Evolutionary conservation across 2,888 invertebrate species (phyloP).

Genomic region (Ectemnius cavifrons): DNA sequence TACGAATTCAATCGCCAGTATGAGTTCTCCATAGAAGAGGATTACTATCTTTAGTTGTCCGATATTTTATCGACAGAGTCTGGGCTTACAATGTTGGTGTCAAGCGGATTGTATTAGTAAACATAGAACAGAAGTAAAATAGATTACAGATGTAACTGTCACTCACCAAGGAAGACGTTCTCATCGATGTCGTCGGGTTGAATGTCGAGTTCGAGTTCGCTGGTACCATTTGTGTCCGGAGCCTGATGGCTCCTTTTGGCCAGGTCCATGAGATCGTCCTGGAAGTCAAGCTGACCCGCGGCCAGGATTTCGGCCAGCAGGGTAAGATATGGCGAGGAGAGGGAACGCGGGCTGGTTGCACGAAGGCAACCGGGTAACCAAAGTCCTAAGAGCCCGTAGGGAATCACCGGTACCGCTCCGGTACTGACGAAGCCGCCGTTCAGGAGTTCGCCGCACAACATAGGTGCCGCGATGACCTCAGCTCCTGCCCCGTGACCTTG

Average conservation of each 20-base stretch:
- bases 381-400: constrained; percentile 74
- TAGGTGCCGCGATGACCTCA: constrained; percentile 72
- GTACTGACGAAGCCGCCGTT: constrained; percentile 77
- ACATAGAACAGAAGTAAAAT: background rate
- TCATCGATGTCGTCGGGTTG: constrained; percentile 71
- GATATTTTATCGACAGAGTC: too few relatives aligned
- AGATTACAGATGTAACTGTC: background rate
- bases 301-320: constrained; percentile 74
- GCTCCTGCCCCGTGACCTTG: constrained; percentile 66
- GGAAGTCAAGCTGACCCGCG: constrained; percentile 66
- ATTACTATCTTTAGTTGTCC: too few relatives aligned
- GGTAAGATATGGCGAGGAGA: constrained; percentile 73
- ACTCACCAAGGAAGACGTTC: constrained; percentile 75
- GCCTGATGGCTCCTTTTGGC: constrained; percentile 63
- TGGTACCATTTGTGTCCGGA: constrained; percentile 61
- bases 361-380: constrained; percentile 76
- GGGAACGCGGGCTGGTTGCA: constrained; percentile 70
- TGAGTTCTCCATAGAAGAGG: too few relatives aligned
- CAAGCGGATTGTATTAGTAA: too few relatives aligned
- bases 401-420: constrained; percentile 76
- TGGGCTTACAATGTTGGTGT: too few relatives aligned
- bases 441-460: constrained; percentile 78
- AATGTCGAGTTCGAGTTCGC: constrained; percentile 70
- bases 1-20: too few relatives aligned
- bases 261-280: constrained; percentile 64